Evolutionary conservation across 92 coral and sea anemone species (phyloP), one percentile per base, ranked within the genome.

Genomic region (Phymanthus crucifer): DNA sequence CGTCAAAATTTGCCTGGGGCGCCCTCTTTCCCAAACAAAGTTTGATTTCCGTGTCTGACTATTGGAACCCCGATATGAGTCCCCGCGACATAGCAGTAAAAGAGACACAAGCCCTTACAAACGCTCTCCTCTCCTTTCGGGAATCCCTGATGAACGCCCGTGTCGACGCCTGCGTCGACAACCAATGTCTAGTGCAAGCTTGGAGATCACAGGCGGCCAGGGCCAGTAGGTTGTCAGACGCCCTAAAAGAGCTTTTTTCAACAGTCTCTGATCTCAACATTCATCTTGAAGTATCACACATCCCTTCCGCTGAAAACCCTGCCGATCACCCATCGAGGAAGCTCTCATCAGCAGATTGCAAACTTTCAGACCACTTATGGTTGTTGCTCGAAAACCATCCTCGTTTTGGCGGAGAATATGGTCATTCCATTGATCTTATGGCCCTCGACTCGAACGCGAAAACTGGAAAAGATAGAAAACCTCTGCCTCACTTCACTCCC

Each of bases 401-500:
- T 4, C 34, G 31, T 37, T 71, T 87, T 56, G 85, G 78, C 21
- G 92, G 89, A 16, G 31, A 0, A 9, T 1, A 35, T 19, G 91
- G 85, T 35, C 89, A 80, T 78, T 40, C 89, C 3, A 75, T 65
- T 11, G 84, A 79, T 57, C 32, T 88, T 13, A 88, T 88, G 86
- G 86, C 86, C 6, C 78, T 88, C 17, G 91, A 84, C 74, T 83
- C 85, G 9, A 83, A 88, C 40, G 71, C 76, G 21, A 65, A 74
- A 80, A 0, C 32, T 27, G 86, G 75, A 34, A 68, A 3, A 13
- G 8, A 33, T 67, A 79, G 78, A 38, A 3, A 9, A 1, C 85
- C 80, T 18, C 75, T 87, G n/a, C 88, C 83, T 2, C 88, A 88
- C 47, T 79, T 84, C 47, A 67, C 91, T 32, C 84, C 88, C 32